A percentile compares a stretch with the other conserved stretches of the same genome.
Conservation (phyloP, 2,797 vertebrate species). For the Serranus cabrilla region DNA sequence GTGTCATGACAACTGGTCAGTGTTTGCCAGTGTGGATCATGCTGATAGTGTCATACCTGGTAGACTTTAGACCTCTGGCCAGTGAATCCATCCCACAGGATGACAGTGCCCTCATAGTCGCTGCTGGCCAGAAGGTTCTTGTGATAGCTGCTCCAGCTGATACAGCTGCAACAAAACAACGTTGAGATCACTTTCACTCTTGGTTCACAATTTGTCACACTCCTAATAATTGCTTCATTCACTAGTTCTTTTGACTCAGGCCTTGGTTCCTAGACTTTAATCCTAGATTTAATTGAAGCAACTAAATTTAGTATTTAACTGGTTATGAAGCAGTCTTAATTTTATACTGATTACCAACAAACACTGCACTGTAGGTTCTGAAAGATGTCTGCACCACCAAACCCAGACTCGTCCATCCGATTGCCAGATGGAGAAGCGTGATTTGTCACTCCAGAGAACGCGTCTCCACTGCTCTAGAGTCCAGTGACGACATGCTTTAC, state of each 20-base stretch:
- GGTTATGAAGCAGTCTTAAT: no score
- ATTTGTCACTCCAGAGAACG: no score
- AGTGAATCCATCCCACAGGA: conserved; percentile 99
- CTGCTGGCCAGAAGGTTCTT: conserved; percentile 99
- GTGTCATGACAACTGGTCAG: no score
- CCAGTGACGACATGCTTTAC: no score
- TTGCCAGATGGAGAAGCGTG: no score
- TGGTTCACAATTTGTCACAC: background rate
- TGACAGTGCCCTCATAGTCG: conserved; percentile 99
- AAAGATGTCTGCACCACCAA: background rate
- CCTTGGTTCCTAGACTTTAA: background rate
- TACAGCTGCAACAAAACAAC: conserved; percentile 90
- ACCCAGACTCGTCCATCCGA: no score
- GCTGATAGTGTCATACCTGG: conserved; percentile 86
- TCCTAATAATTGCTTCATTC: no score
- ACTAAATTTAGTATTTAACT: no score
- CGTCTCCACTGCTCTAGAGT: no score
- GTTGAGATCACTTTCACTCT: background rate
- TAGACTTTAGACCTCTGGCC: conserved; percentile 99
- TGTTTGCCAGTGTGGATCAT: no score
- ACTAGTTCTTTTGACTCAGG: background rate
- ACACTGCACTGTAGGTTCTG: background rate
- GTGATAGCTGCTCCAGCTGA: conserved; percentile 99
- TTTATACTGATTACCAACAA: no score
- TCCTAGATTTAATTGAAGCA: no score